These are phyloP conservation scores for Drosophila antonietae DNA, from an alignment of 2,888 invertebrate species.

Conservation along the genomic window DNA sequence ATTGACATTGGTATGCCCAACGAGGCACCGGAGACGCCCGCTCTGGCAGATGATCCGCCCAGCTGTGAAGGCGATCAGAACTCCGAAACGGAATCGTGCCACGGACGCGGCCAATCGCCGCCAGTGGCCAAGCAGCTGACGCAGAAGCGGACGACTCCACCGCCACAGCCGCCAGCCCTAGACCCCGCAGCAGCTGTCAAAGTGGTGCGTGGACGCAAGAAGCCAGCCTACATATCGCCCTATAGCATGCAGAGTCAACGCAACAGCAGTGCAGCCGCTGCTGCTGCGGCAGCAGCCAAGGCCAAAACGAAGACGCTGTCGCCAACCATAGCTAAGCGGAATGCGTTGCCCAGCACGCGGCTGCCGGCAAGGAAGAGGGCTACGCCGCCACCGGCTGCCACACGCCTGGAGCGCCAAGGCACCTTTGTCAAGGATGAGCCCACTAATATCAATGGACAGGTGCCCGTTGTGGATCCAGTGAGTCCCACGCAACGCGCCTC, in stretches of 20 bases:
- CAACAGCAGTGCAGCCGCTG: slow-evolving; percentile 39
- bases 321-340: slow-evolving; percentile 53
- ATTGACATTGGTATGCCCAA: slow-evolving; percentile 81
- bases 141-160: slow-evolving; percentile 32
- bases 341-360: slow-evolving; percentile 43
- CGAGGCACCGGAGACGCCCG: slow-evolving; percentile 45
- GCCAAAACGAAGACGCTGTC: slow-evolving; percentile 65
- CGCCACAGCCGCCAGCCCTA: slow-evolving; percentile 41
- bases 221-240: slow-evolving; percentile 88
- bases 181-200: slow-evolving; percentile 68
- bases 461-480: slow-evolving; percentile 82
- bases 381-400: slow-evolving; percentile 27
- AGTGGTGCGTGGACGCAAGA: slow-evolving; percentile 85
- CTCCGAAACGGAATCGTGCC: slow-evolving; percentile 86
- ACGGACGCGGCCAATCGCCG: slow-evolving; percentile 69
- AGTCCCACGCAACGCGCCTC: slow-evolving; percentile 78
- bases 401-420: slow-evolving; percentile 91
- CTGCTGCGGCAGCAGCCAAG: slow-evolving; percentile 36
- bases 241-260: slow-evolving; percentile 85
- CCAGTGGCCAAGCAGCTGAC: slow-evolving; percentile 5
- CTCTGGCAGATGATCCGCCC: slow-evolving; percentile 42
- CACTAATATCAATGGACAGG: slow-evolving; percentile 75
- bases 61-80: slow-evolving; percentile 87
- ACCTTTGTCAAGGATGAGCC: slow-evolving; percentile 96
- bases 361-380: slow-evolving; percentile 65